phyloP scores from a whole-genome alignment of 1,140 invertebrate species.

The Formica exsecta region DNA sequence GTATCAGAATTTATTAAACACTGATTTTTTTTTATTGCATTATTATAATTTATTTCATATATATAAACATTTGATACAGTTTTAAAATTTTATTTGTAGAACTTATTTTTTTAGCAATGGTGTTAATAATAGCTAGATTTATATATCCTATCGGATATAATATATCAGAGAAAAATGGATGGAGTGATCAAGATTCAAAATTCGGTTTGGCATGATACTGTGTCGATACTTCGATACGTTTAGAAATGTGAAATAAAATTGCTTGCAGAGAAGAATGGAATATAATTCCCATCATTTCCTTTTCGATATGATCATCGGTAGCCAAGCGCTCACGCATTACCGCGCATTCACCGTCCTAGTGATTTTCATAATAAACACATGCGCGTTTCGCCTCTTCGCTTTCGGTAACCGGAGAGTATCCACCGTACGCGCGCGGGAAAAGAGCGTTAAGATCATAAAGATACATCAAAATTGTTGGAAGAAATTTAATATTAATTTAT shows the following conservation, averaged over 20 bases:
- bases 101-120: constrained; percentile 78
- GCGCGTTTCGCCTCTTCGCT: no score
- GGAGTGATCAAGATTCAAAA: constrained; percentile 77
- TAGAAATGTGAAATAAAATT: constrained; percentile 62
- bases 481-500: background rate
- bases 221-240: constrained; percentile 66
- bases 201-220: constrained; percentile 81
- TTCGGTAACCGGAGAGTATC: no score
- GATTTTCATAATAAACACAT: no score
- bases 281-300: background rate
- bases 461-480: no score
- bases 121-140: constrained; percentile 78
- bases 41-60: constrained; percentile 85
- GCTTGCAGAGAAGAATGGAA: constrained; percentile 51
- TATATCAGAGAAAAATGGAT: constrained; percentile 80
- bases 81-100: constrained; percentile 79
- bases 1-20: background rate
- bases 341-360: no score
- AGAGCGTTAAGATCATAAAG: no score
- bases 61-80: constrained; percentile 85
- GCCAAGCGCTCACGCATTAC: no score
- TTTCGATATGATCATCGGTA: background rate
- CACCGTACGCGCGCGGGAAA: no score
- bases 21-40: constrained; percentile 60
- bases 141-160: constrained; percentile 77